phyloP scores from a whole-genome alignment of 2,113 vertebrate species.

The Dipodomys stephensi region DNA sequence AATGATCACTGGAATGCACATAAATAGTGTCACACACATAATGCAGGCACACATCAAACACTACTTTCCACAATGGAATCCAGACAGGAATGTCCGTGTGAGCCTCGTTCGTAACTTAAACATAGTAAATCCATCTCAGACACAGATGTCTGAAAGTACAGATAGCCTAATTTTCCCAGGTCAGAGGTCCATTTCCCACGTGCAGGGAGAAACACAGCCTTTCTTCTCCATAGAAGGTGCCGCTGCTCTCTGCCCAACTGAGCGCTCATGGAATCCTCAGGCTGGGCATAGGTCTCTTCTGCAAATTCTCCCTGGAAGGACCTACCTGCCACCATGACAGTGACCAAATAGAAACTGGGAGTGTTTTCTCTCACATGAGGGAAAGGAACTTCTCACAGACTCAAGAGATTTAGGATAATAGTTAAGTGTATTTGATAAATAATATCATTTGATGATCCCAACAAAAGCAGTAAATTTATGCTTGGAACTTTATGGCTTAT shows the following conservation, averaged over 20 bases:
- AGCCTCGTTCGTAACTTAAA: conserved; percentile 24
- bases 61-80: conserved; percentile 41
- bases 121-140: conserved; percentile 17
- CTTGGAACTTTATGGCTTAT: neutral
- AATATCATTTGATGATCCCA: neutral
- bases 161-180: neutral
- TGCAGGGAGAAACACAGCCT: rapidly evolving
- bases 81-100: conserved; percentile 57
- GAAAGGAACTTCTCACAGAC: neutral
- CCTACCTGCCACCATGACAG: neutral
- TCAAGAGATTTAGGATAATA: neutral
- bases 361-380: neutral
- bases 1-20: conserved; percentile 41
- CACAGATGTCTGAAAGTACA: neutral
- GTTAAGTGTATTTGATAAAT: neutral
- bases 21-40: conserved; percentile 43
- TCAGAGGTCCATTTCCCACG: neutral
- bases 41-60: neutral
- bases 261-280: rapidly evolving
- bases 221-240: neutral
- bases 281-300: rapidly evolving
- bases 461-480: neutral
- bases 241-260: neutral
- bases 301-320: neutral
- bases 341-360: neutral